A percentile compares a stretch with the other conserved stretches of the same genome.
Evolutionary conservation across 2,113 vertebrate species (phyloP).

Genomic region (Pituophis catenifer): DNA sequence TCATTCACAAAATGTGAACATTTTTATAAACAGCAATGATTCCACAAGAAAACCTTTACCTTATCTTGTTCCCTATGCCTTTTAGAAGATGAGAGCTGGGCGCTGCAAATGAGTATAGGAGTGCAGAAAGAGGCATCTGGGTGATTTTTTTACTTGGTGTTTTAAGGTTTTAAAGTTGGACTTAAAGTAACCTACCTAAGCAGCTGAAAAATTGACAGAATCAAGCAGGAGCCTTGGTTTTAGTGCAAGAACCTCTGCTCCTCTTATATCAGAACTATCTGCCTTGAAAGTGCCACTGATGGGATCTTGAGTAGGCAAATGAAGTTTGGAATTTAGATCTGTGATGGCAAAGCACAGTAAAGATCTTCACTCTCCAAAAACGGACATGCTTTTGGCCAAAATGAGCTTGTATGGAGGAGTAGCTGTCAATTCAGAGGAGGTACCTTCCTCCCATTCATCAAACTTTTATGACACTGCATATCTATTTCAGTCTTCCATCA

Average conservation of each 20-base stretch:
- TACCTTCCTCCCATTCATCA: not conserved
- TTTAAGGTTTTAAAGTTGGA: not conserved
- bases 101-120: not conserved
- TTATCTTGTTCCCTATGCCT: not conserved
- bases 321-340: not conserved
- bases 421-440: not conserved
- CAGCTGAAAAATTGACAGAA: not conserved
- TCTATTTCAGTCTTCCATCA: not conserved
- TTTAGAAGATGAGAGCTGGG: not conserved
- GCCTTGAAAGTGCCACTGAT: not conserved
- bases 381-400: not conserved
- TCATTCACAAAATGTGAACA: slow-evolving; percentile 10
- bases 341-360: not conserved
- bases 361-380: not conserved
- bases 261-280: not conserved
- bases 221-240: not conserved
- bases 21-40: not conserved
- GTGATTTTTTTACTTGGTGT: not conserved
- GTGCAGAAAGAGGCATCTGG: not conserved
- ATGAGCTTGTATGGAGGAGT: not conserved
- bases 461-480: not conserved
- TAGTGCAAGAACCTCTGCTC: not conserved
- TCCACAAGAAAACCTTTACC: not conserved
- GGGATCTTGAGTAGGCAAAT: not conserved
- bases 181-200: not conserved